A percentile compares a stretch with the other conserved stretches of the same genome.
These are phyloP conservation scores for Plebejus argus DNA, from an alignment of 2,888 invertebrate genomes.

Conservation along the genomic window DNA sequence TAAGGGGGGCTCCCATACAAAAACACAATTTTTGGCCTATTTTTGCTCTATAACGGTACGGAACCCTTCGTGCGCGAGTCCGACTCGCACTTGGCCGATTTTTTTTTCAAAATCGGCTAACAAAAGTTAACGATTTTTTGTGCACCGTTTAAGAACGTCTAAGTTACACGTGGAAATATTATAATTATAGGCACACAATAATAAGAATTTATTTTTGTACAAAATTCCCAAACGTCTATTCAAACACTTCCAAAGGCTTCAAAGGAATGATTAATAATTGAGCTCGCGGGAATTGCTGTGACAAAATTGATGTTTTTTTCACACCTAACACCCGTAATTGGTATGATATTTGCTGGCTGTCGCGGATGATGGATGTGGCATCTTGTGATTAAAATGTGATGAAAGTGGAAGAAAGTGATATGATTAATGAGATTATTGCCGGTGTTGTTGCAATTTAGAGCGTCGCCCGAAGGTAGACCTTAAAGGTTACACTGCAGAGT, in stretches of 20 bases:
- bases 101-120: too few relatives aligned
- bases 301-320: conserved; percentile 39
- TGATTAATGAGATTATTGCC: neutral
- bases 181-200: neutral
- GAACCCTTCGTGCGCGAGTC: too few relatives aligned
- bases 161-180: too few relatives aligned
- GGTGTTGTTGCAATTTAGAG: neutral
- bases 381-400: conserved; percentile 8
- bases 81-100: too few relatives aligned
- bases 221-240: conserved; percentile 1
- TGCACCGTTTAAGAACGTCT: too few relatives aligned
- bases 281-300: conserved; percentile 41
- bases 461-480: too few relatives aligned
- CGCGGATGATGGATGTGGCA: neutral
- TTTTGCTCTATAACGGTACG: too few relatives aligned
- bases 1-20: too few relatives aligned
- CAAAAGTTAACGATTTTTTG: too few relatives aligned
- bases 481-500: too few relatives aligned
- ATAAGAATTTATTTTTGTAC: neutral
- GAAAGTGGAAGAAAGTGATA: neutral
- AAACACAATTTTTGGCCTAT: too few relatives aligned
- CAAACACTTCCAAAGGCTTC: conserved; percentile 41
- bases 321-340: neutral
- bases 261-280: conserved; percentile 45
- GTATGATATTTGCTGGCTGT: neutral